Evolutionary conservation across 1,140 invertebrate species (phyloP).

Genomic region (Drosophila orosa): DNA sequence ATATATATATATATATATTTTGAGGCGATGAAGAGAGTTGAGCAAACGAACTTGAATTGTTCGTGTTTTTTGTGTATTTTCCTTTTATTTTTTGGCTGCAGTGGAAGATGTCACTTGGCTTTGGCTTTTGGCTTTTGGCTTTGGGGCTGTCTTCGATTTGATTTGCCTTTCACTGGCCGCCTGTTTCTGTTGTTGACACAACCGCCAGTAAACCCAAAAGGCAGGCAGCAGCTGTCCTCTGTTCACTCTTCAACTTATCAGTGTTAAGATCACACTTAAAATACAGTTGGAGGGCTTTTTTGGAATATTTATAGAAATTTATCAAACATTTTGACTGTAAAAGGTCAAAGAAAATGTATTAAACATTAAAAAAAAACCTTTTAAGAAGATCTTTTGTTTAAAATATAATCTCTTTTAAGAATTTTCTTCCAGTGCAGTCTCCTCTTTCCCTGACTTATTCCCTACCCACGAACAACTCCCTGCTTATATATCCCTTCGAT

Average conservation of each 20-base stretch:
- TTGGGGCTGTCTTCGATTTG: conserved; percentile 27
- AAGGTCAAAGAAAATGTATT: not conserved
- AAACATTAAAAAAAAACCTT: not conserved
- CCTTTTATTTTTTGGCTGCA: conserved; percentile 9
- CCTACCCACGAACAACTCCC: conserved; percentile 15
- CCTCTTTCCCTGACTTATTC: not conserved
- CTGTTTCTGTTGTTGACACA: conserved; percentile 26
- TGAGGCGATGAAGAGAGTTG: conserved; percentile 20
- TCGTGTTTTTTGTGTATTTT: conserved; percentile 7
- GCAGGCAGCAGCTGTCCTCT: conserved; percentile 7
- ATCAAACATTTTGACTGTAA: too few species aligned
- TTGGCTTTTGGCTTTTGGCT: conserved; percentile 13
- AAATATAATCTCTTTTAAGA: not conserved
- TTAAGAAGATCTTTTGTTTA: not conserved
- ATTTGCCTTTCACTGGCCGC: conserved; percentile 52
- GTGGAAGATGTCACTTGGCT: conserved; percentile 33
- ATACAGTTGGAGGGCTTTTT: not conserved
- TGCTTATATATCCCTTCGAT: conserved; percentile 28
- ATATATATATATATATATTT: conserved; percentile 5
- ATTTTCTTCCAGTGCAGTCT: conserved; percentile 6
- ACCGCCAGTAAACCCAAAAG: not conserved
- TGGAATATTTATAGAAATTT: not conserved
- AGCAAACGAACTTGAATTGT: conserved; percentile 52
- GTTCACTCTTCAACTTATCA: conserved; percentile 35
- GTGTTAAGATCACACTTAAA: conserved; percentile 24